These are phyloP conservation scores for Spodoptera exigua DNA, from an alignment of 2,888 invertebrate species.

Conservation along the genomic window DNA sequence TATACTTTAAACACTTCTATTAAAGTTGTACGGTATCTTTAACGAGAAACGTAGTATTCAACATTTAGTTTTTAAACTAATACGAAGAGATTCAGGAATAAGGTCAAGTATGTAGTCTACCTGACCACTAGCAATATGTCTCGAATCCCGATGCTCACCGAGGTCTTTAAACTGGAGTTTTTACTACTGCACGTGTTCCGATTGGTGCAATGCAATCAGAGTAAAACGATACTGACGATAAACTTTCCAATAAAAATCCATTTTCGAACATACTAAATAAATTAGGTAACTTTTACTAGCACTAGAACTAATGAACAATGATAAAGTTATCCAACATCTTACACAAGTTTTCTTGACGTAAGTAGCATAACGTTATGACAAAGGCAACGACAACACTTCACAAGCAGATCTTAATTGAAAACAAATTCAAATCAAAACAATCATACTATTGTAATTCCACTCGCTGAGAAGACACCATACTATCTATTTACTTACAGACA, in stretches of 20 bases:
- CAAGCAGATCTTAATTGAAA: slow-evolving; percentile 19
- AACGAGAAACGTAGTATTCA: too few species aligned
- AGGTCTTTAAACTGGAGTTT: slow-evolving; percentile 47
- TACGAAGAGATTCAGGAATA: slow-evolving; percentile 9
- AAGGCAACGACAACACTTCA: slow-evolving; percentile 14
- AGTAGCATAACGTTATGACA: too few species aligned
- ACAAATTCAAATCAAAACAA: slow-evolving; percentile 39
- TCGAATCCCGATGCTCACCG: slow-evolving; percentile 42
- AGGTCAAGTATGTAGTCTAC: slow-evolving; percentile 13
- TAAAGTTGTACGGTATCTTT: too few species aligned
- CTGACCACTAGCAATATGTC: slow-evolving; percentile 27
- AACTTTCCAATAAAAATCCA: slow-evolving; percentile 10
- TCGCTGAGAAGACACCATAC: slow-evolving; percentile 18
- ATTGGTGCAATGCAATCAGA: slow-evolving; percentile 50
- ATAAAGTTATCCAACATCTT: not conserved
- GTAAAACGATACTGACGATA: slow-evolving; percentile 31
- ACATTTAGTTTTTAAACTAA: slow-evolving; percentile 5
- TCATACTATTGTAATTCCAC: slow-evolving; percentile 27
- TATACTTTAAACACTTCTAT: too few species aligned
- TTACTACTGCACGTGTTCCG: slow-evolving; percentile 51
- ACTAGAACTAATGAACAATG: not conserved
- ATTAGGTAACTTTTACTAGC: too few species aligned
- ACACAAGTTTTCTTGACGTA: slow-evolving; percentile 16
- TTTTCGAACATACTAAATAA: too few species aligned
- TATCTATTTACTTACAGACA: slow-evolving; percentile 35